A percentile compares a stretch with the other conserved stretches of the same genome.
phyloP scores from a whole-genome alignment of 2,888 invertebrate genomes.

The Oxyteleia sp. region DNA sequence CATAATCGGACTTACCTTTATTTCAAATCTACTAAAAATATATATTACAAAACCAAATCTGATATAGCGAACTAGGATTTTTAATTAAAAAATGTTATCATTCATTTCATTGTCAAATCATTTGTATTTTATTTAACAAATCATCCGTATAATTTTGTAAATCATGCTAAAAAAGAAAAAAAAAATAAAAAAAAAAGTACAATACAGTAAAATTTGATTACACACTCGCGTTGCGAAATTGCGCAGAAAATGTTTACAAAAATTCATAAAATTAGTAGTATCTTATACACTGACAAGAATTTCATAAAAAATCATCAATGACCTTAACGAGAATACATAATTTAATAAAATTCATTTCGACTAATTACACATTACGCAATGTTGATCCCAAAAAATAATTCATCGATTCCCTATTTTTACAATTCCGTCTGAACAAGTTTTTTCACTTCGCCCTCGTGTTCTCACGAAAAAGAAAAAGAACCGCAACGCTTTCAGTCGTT shows the following conservation, averaged over 20 bases:
- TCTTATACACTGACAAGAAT: constrained; percentile 31
- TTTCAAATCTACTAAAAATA: too few relatives aligned
- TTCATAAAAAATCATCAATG: constrained; percentile 32
- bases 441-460: constrained; percentile 3
- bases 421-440: constrained; percentile 20
- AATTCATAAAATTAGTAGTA: constrained; percentile 38
- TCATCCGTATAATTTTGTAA: constrained; percentile 55
- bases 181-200: too few relatives aligned
- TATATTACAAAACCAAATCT: too few relatives aligned
- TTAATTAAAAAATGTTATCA: not conserved
- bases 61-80: not conserved
- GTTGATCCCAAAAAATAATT: constrained; percentile 28
- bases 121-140: constrained; percentile 60
- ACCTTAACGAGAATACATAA: constrained; percentile 33
- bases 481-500: constrained; percentile 15
- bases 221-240: constrained; percentile 34
- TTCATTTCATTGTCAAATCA: constrained; percentile 42
- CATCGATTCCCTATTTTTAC: constrained; percentile 21
- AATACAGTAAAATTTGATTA: constrained; percentile 53
- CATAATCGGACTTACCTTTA: too few relatives aligned
- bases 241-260: constrained; percentile 54
- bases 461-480: constrained; percentile 11
- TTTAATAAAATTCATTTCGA: constrained; percentile 38
- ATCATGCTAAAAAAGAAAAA: constrained; percentile 38
- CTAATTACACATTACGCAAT: constrained; percentile 43